Evolutionary conservation across 2,888 invertebrate genomes (phyloP).

Genomic region (Escarpia spicata): DNA sequence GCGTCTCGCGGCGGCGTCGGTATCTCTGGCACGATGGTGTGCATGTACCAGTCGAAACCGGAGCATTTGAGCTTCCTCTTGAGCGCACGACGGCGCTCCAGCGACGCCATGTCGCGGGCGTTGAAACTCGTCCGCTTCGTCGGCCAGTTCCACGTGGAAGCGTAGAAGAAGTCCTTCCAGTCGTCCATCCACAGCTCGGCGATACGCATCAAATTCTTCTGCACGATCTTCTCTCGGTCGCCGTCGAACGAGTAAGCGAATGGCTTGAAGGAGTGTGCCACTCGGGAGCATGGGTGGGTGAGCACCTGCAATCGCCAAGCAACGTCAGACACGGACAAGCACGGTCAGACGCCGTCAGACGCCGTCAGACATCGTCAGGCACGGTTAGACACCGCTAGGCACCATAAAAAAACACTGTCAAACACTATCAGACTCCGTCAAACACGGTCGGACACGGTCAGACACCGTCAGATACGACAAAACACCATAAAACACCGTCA

Average conservation of each 20-base stretch:
- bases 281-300: constrained; percentile 48
- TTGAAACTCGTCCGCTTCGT: constrained; percentile 41
- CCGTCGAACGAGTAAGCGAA: constrained; percentile 49
- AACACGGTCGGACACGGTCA: too few relatives aligned
- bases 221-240: constrained; percentile 47
- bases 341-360: background rate
- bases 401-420: too few relatives aligned
- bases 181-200: constrained; percentile 50
- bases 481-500: too few relatives aligned
- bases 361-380: background rate
- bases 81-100: constrained; percentile 72
- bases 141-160: constrained; percentile 44
- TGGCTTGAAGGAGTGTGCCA: constrained; percentile 48
- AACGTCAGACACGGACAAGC: background rate
- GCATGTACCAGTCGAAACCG: constrained; percentile 35
- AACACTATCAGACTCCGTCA: background rate
- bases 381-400: background rate
- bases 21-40: constrained; percentile 76
- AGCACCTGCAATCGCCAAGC: constrained; percentile 37
- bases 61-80: constrained; percentile 85
- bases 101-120: constrained; percentile 37
- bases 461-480: too few relatives aligned
- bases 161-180: constrained; percentile 46
- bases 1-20: constrained; percentile 44
- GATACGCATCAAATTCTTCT: constrained; percentile 47